phyloP scores from a whole-genome alignment of 2,113 vertebrate genomes.

The Bubo scandiacus region DNA sequence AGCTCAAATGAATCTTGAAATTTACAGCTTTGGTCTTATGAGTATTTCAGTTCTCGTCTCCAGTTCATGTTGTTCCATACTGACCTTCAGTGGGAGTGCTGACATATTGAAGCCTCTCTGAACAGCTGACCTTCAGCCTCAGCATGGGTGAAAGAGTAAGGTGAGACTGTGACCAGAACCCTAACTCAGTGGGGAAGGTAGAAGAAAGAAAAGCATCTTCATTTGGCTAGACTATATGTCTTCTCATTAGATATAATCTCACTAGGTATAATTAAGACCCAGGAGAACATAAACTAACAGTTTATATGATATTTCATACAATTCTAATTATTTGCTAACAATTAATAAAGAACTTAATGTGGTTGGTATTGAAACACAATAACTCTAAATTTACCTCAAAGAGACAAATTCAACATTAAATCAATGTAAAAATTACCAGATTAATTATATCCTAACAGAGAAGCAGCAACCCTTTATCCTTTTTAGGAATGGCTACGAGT shows the following conservation, averaged over 20 bases:
- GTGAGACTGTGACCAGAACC: background rate
- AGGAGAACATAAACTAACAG: background rate
- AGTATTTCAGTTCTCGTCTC: background rate
- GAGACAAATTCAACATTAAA: background rate
- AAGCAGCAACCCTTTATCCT: background rate
- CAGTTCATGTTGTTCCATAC: background rate
- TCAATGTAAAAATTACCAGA: background rate
- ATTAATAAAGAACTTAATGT: background rate
- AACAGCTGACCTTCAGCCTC: background rate
- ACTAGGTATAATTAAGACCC: background rate
- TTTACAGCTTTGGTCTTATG: background rate
- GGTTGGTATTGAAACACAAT: background rate
- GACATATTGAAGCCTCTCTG: background rate
- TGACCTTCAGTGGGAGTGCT: background rate
- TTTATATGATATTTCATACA: background rate
- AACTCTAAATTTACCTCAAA: background rate
- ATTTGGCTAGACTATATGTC: background rate
- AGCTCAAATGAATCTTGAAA: background rate
- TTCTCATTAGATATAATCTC: background rate
- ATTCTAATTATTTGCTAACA: background rate
- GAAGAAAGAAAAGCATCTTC: background rate
- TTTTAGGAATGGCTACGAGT: background rate
- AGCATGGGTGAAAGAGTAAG: background rate
- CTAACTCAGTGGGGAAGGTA: accelerated
- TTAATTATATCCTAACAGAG: background rate